Evolutionary conservation across 2,797 vertebrate genomes (phyloP).

Genomic region (Chlorospingus flavigularis): DNA sequence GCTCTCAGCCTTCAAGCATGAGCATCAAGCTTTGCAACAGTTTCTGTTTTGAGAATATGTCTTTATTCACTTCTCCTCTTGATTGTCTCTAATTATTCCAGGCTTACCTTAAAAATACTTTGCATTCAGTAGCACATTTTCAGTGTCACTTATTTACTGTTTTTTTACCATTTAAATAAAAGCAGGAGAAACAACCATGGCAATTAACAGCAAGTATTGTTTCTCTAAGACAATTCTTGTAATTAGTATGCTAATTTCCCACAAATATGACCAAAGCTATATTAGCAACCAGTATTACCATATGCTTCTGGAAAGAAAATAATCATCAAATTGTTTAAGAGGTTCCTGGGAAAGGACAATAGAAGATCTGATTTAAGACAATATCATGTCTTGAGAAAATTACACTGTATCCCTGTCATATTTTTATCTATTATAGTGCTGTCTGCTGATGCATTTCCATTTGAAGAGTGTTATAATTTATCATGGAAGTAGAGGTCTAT

Average conservation of each 20-base stretch:
- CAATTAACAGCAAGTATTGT: slow-evolving; percentile 39
- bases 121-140: not conserved
- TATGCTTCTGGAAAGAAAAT: slow-evolving; percentile 69
- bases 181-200: slow-evolving; percentile 5
- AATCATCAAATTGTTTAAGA: slow-evolving; percentile 63
- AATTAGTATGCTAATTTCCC: slow-evolving; percentile 64
- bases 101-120: not conserved
- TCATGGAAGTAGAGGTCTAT: not conserved
- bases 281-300: slow-evolving; percentile 64
- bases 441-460: slow-evolving; percentile 48
- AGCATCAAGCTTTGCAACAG: not conserved
- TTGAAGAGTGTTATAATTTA: slow-evolving; percentile 38
- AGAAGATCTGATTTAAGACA: slow-evolving; percentile 57
- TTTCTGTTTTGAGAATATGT: not conserved
- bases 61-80: not conserved
- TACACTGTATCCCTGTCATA: slow-evolving; percentile 5
- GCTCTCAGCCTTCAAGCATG: not conserved
- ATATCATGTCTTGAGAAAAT: slow-evolving; percentile 59
- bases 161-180: slow-evolving; percentile 42
- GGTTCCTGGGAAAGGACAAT: slow-evolving; percentile 52
- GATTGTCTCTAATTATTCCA: not conserved
- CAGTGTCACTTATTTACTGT: not conserved
- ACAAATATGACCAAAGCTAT: slow-evolving; percentile 57
- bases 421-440: slow-evolving; percentile 48
- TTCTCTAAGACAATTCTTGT: slow-evolving; percentile 55